Conservation (phyloP, 2,888 invertebrate genomes). For the Drosophila paracracens region DNA sequence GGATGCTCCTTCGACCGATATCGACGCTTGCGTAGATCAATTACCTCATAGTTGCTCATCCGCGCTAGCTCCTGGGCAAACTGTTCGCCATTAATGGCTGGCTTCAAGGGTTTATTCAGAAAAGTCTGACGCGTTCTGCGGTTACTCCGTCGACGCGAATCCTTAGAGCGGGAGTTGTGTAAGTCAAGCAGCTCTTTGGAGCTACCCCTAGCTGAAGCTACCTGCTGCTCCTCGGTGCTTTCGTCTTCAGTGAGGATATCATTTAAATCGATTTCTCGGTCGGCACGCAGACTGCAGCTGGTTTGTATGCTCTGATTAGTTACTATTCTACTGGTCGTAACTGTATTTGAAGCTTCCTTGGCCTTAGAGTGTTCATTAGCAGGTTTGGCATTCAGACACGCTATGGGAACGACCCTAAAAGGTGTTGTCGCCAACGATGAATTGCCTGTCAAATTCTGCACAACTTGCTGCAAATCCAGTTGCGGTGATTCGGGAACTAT, state of each 20-base stretch:
- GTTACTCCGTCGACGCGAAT: not conserved
- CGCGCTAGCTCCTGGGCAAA: constrained; percentile 76
- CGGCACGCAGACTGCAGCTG: not conserved
- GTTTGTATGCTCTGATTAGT: constrained; percentile 52
- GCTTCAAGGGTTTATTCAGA: constrained; percentile 71
- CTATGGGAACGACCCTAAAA: constrained; percentile 42
- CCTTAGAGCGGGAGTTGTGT: constrained; percentile 48
- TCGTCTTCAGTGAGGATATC: constrained; percentile 69
- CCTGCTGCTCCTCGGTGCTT: constrained; percentile 42
- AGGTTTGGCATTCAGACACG: constrained; percentile 15
- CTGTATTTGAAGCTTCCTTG: not conserved
- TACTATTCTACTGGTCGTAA: not conserved
- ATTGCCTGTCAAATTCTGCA: constrained; percentile 40
- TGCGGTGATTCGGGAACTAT: constrained; percentile 65
- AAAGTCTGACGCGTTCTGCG: constrained; percentile 9
- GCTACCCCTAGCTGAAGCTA: constrained; percentile 32
- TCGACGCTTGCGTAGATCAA: constrained; percentile 79
- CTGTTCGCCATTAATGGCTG: constrained; percentile 78
- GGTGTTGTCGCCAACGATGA: constrained; percentile 10
- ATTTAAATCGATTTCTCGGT: constrained; percentile 2
- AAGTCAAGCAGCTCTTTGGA: constrained; percentile 51
- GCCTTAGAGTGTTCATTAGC: not conserved
- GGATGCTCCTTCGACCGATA: constrained; percentile 60
- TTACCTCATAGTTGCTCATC: constrained; percentile 80
- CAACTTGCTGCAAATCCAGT: constrained; percentile 13